Evolutionary conservation across 2,888 invertebrate genomes (phyloP), one percentile per base, ranked within the genome.

Genomic region (Drosophila nr. medialis): DNA sequence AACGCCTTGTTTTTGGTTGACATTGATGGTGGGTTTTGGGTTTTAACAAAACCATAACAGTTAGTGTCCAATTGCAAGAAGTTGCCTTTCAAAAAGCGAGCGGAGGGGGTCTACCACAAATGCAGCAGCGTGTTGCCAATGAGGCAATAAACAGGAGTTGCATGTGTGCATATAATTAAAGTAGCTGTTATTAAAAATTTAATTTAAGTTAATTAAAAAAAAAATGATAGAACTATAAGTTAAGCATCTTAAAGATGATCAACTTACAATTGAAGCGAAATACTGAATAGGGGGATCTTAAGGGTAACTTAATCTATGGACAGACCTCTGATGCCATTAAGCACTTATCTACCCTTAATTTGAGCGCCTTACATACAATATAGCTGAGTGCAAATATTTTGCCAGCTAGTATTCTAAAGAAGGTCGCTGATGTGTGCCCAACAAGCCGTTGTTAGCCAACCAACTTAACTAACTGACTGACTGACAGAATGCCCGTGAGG

Each of bases 1-100:
- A 68, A 36, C 45, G 61, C 55, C 34, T 55, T 60, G 55, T 67
- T 66, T 66, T 80, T 49, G 53, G 62, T 72, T 84, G 89, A 73
- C 85, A 85, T 85, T 85, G 85, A 71, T 51, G 72, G 55, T 53
- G 62, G 72, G 85, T 84, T 69, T 84, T 75, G 70, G 69, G 51
- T 51, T 71, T 59, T 65, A 51, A 49, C 60, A 58, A 60, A 72
- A 32, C 67, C 62, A 60, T 50, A 63, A 50, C 51, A 60, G 29
- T 29, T 18, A 56, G 63, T 70, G 40, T 65, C 62, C 65, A 64
- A 80, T 77, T 75, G 65, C 80, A 70, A 59, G 62, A 63, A 51
- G 49, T 50, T 40, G 30, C 49, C 51, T 36, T 66, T 63, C 49
- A 5, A 59, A 59, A 59, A 61, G 42, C 42, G 18, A 11, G 32